Evolutionary conservation across 2,113 vertebrate genomes (phyloP).

Genomic region (Narcine bancroftii): DNA sequence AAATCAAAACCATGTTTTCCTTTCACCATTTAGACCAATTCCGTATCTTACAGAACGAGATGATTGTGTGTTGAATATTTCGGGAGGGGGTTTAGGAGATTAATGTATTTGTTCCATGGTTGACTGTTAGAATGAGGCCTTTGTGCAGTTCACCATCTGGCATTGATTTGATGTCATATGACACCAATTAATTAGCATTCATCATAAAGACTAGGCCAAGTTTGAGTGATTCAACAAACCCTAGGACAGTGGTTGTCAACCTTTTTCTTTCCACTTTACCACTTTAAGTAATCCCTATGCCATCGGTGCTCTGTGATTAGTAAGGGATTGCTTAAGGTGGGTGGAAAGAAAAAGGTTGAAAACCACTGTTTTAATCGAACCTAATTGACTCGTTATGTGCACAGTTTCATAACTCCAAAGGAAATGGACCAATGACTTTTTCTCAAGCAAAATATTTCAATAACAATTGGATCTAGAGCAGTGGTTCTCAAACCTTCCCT

Average conservation of each 20-base stretch:
- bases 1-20: background rate
- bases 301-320: too few relatives aligned
- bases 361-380: too few relatives aligned
- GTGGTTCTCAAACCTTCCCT: too few relatives aligned
- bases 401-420: too few relatives aligned
- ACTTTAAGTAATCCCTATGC: too few relatives aligned
- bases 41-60: background rate
- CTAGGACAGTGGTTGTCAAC: background rate
- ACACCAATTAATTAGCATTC: conserved; percentile 15
- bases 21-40: background rate
- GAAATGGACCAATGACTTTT: too few relatives aligned
- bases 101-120: background rate
- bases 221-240: conserved; percentile 3
- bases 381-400: too few relatives aligned
- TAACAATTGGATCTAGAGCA: too few relatives aligned
- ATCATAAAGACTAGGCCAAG: background rate
- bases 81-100: background rate
- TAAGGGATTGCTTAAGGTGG: too few relatives aligned
- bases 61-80: background rate
- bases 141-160: background rate
- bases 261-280: too few relatives aligned
- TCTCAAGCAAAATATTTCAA: too few relatives aligned
- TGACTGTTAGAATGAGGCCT: background rate
- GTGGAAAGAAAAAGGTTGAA: too few relatives aligned
- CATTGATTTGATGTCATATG: conserved; percentile 15